Conservation (phyloP, 2,888 invertebrate species). For the Agrotis clavis region DNA sequence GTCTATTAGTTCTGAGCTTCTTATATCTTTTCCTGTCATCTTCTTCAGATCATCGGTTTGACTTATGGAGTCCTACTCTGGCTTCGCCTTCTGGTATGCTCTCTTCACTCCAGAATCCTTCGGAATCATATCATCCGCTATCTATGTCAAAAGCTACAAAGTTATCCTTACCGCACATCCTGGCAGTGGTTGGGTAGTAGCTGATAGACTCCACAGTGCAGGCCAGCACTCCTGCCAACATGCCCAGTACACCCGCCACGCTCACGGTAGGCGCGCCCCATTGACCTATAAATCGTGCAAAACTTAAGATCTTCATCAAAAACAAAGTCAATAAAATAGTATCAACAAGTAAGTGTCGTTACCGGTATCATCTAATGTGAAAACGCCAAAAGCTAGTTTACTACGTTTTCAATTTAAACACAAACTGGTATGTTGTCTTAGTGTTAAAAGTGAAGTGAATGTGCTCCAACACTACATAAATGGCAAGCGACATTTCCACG, state of each 20-base stretch:
- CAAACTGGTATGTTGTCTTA: too few relatives aligned
- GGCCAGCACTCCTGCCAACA: conserved; percentile 95
- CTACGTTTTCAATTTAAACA: too few relatives aligned
- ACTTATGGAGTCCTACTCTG: background rate
- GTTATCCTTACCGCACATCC: conserved; percentile 91
- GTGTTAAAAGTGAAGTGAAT: too few relatives aligned
- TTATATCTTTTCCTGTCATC: background rate
- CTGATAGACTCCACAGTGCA: conserved; percentile 96
- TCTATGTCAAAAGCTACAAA: background rate
- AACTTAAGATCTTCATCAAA: too few relatives aligned
- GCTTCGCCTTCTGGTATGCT: too few relatives aligned
- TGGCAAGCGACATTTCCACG: too few relatives aligned
- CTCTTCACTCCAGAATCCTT: background rate
- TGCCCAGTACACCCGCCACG: conserved; percentile 93
- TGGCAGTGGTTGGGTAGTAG: conserved; percentile 97
- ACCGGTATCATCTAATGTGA: too few relatives aligned
- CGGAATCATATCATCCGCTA: rapidly evolving
- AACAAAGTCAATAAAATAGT: too few relatives aligned
- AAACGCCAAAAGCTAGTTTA: too few relatives aligned
- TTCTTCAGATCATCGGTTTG: background rate
- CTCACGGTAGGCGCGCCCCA: conserved; percentile 95
- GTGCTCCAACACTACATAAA: too few relatives aligned
- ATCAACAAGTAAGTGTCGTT: too few relatives aligned
- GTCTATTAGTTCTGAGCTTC: background rate
- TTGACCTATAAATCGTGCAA: conserved; percentile 89